These are phyloP conservation scores for Ruditapes philippinarum DNA, from an alignment of 1,140 invertebrate species.

Conservation along the genomic window DNA sequence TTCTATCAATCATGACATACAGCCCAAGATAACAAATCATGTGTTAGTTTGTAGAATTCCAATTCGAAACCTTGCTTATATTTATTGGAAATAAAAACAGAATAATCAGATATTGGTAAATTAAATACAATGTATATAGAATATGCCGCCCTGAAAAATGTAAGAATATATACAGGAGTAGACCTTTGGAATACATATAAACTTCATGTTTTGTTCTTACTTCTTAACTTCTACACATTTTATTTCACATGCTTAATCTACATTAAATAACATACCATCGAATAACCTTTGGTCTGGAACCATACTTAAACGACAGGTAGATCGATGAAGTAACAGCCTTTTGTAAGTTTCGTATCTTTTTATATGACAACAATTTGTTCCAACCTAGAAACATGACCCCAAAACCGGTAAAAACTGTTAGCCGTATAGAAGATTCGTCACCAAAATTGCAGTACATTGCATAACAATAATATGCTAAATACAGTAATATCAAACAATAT, in stretches of 20 bases:
- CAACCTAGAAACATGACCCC: background rate
- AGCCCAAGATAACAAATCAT: too few species aligned
- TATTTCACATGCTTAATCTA: too few species aligned
- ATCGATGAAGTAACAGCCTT: background rate
- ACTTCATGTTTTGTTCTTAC: background rate
- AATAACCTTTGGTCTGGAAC: background rate
- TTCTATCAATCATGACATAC: too few species aligned
- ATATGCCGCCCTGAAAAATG: background rate
- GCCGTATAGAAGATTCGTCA: constrained; percentile 9
- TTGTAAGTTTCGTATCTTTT: background rate
- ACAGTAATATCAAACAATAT: background rate
- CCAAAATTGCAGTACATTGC: constrained; percentile 36
- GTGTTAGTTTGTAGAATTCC: too few species aligned
- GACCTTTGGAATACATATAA: background rate
- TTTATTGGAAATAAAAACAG: background rate
- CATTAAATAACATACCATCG: constrained; percentile 9
- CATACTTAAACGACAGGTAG: background rate
- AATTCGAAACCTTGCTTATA: too few species aligned
- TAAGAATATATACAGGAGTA: background rate
- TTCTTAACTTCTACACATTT: too few species aligned
- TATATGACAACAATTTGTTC: background rate
- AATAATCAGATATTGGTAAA: background rate
- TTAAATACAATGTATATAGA: background rate
- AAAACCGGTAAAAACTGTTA: constrained; percentile 25
- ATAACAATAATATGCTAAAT: constrained; percentile 4